These are phyloP conservation scores for Heterodera schachtii DNA, from an alignment of 1,140 invertebrate species.

Conservation along the genomic window DNA sequence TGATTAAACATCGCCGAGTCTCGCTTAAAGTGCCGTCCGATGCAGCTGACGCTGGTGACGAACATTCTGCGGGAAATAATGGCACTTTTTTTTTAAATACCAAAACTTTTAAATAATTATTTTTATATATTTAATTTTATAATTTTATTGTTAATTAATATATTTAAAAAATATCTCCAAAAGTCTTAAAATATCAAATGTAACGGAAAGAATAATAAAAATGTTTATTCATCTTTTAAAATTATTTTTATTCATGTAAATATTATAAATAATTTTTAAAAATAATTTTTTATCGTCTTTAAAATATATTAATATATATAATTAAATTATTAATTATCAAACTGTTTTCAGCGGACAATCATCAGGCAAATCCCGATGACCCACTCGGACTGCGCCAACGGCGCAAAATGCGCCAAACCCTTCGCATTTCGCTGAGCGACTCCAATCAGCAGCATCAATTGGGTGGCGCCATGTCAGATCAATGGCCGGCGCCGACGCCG, in stretches of 20 bases:
- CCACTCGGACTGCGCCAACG: constrained; percentile 13
- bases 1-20: constrained; percentile 27
- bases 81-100: background rate
- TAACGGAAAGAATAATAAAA: no score
- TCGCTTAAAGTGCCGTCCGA: constrained; percentile 18
- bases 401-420: constrained; percentile 11
- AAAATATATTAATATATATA: no score
- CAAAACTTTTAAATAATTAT: no score
- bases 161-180: no score
- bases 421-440: constrained; percentile 15
- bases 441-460: background rate
- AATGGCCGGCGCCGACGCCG: background rate
- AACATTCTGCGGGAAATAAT: background rate
- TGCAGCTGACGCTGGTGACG: background rate
- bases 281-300: no score
- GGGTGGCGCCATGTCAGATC: background rate
- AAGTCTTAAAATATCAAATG: no score
- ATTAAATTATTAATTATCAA: background rate
- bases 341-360: background rate
- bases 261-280: no score
- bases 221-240: no score
- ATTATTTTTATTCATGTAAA: no score
- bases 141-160: no score
- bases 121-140: no score
- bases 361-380: background rate